Base-by-base conservation (phyloP, 2,797 vertebrate species). In the Esox lucius region DNA sequence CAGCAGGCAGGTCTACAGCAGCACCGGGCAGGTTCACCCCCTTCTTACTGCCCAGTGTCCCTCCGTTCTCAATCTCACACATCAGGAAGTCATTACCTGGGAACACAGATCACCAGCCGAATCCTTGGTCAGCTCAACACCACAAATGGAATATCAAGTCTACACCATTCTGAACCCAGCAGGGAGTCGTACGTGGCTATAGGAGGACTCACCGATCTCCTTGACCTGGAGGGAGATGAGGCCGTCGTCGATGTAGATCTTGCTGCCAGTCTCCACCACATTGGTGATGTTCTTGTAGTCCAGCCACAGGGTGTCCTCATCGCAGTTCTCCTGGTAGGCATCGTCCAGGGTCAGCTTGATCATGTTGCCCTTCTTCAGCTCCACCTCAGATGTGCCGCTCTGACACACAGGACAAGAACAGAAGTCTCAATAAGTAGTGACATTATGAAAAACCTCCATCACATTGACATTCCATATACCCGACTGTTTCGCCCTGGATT, bases 261-360 rank as follows among this genome's bases (percentile, higher is more conserved):
- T 98, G 91, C 96, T 97, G 87, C 95, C 97, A 42, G 94, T 0
- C 0, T 97, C 93, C n/a, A 99, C 93, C 77, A 99, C 97, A 46
- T 95, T 96, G 84, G 70, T 94, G 72, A 99, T 94, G 84, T 98
- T 98, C 92, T 99, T 99, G 87, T 99, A 99, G 92, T 99, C 98
- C 8, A 99, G 15, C 97, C 98, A 99, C 70, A 99, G 92, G 0
- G 88, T 35, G 0, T 95, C 89, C 0, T 98, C 97, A 0, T 96
- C 95, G 0, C 97, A 99, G 1, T 91, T 97, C 0, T 99, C 96
- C 92, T 94, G 95, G 87, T 92, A 95, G 49, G 92, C 53, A 0
- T 99, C 91, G 0, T 99, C 96, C 82, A 99, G 88, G 1, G 96
- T 98, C 64, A 99, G 76, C 90, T 97, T 98, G 76, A 99, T 95